Conservation (phyloP, 2,113 vertebrate genomes). For the Ceyx margarethae region DNA sequence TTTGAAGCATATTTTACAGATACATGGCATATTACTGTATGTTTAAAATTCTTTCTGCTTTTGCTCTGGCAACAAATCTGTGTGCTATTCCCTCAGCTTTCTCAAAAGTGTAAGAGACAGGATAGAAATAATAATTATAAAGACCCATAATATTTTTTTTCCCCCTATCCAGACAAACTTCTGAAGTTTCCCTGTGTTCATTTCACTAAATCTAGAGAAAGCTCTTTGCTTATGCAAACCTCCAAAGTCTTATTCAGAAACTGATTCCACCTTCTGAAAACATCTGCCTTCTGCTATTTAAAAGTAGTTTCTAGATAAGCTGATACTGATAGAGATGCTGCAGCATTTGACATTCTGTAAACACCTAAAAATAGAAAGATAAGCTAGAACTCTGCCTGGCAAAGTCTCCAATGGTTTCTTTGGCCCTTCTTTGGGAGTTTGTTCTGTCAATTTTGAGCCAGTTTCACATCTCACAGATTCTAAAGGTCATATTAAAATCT, state of each 20-base stretch:
- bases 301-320: neutral
- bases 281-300: neutral
- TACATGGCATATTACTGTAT: neutral
- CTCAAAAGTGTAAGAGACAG: neutral
- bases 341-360: neutral
- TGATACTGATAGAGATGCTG: neutral
- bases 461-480: neutral
- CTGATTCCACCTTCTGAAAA: neutral
- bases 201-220: neutral
- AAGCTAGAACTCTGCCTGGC: neutral
- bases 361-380: neutral
- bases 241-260: neutral
- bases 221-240: neutral
- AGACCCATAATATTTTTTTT: neutral
- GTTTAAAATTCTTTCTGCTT: neutral
- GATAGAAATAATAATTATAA: neutral
- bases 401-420: neutral
- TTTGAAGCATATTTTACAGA: neutral
- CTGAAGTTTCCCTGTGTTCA: neutral
- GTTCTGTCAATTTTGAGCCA: neutral
- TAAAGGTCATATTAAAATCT: slow-evolving; percentile 7
- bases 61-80: neutral
- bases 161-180: neutral
- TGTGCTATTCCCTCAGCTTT: neutral
- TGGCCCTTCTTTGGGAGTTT: neutral